These are phyloP conservation scores for Erethizon dorsatum DNA, from an alignment of 2,797 vertebrate genomes.

Conservation along the genomic window DNA sequence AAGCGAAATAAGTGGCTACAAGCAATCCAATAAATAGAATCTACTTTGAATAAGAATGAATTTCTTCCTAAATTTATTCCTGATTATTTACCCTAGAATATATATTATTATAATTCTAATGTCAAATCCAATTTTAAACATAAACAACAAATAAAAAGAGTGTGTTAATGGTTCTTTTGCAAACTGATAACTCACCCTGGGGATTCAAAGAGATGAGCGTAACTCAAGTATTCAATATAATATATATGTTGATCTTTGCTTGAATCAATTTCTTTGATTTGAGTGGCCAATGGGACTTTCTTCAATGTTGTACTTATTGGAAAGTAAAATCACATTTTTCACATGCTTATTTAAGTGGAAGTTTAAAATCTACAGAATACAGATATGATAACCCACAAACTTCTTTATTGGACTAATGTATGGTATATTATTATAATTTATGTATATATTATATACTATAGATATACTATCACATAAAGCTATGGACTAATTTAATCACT, in stretches of 20 bases:
- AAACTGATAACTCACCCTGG: background rate
- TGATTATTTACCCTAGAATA: background rate
- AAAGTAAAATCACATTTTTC: background rate
- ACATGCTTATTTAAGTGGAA: background rate
- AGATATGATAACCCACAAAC: background rate
- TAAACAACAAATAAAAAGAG: background rate
- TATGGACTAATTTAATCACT: background rate
- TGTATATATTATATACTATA: background rate
- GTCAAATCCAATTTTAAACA: background rate
- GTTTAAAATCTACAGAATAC: background rate
- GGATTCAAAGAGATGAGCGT: background rate
- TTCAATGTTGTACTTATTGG: background rate
- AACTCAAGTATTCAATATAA: background rate
- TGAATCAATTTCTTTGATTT: background rate
- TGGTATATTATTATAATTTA: background rate
- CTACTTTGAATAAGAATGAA: background rate
- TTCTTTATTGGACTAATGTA: background rate
- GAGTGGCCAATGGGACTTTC: background rate
- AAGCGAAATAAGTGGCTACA: background rate
- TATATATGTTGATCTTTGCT: background rate
- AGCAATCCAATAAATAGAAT: background rate
- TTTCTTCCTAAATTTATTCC: background rate
- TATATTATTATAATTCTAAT: background rate
- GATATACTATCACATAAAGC: background rate
- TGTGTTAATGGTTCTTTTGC: background rate